phyloP scores from a whole-genome alignment of 2,113 vertebrate species.

The Tupaia chinensis region DNA sequence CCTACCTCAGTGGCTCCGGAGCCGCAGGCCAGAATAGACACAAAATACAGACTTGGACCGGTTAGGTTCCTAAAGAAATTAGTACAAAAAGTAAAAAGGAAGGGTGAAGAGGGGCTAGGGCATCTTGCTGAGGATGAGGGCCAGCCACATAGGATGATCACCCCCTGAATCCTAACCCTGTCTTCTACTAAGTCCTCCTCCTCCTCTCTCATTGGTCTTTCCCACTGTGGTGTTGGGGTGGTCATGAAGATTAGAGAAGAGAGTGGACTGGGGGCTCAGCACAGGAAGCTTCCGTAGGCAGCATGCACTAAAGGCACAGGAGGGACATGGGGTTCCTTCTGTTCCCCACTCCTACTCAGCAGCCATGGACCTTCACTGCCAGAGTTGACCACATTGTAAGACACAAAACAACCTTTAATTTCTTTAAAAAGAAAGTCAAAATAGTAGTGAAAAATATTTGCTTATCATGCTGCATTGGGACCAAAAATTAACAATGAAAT shows the following conservation, averaged over 20 bases:
- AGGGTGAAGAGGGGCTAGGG: neutral
- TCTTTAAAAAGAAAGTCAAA: neutral
- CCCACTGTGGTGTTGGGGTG: neutral
- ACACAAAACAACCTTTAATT: neutral
- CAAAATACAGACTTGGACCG: neutral
- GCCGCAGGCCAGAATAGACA: neutral
- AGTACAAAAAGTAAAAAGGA: neutral
- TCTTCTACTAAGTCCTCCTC: too few relatives aligned
- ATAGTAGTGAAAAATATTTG: neutral
- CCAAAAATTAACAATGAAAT: neutral
- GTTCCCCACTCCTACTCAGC: neutral
- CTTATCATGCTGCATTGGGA: neutral
- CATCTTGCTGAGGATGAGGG: neutral
- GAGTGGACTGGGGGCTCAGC: neutral
- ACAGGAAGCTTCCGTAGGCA: neutral
- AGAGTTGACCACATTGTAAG: neutral
- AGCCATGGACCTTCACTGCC: neutral
- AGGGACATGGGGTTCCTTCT: neutral
- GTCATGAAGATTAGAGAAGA: neutral
- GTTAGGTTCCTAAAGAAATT: neutral
- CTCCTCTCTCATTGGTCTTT: neutral
- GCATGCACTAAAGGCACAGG: too few relatives aligned
- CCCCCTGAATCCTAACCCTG: neutral
- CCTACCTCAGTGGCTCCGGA: rapidly evolving
- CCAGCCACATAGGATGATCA: neutral